phyloP scores from a whole-genome alignment of 2,888 invertebrate genomes.

The Epirrhoe tristata region DNA sequence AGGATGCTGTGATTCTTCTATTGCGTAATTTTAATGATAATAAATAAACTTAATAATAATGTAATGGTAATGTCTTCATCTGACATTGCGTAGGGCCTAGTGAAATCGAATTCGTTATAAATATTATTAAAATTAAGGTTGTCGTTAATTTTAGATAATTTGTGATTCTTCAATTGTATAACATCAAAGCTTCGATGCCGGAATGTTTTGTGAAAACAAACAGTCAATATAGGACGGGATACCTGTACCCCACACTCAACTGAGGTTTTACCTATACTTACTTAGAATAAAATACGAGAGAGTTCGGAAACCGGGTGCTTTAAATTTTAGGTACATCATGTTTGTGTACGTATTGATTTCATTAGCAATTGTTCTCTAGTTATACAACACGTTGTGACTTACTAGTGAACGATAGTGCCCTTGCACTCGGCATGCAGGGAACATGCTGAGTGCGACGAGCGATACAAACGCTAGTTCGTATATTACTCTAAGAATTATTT shows the following conservation, averaged over 20 bases:
- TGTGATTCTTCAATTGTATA: slow-evolving; percentile 78
- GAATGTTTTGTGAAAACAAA: slow-evolving; percentile 65
- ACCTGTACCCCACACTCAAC: slow-evolving; percentile 70
- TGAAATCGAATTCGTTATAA: slow-evolving; percentile 82
- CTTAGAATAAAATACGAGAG: slow-evolving; percentile 81
- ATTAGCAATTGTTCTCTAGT: slow-evolving; percentile 77
- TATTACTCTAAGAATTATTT: slow-evolving; percentile 41
- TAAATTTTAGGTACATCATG: slow-evolving; percentile 81
- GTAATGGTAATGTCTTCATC: slow-evolving; percentile 76
- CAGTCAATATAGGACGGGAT: slow-evolving; percentile 81
- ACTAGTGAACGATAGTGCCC: slow-evolving; percentile 46
- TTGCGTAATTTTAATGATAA: slow-evolving; percentile 81
- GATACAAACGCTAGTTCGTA: slow-evolving; percentile 38
- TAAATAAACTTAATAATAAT: slow-evolving; percentile 66
- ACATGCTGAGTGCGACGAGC: slow-evolving; percentile 30
- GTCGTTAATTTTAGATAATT: slow-evolving; percentile 77
- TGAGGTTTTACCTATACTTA: slow-evolving; percentile 76
- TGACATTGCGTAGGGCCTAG: slow-evolving; percentile 82
- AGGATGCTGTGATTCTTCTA: slow-evolving; percentile 85
- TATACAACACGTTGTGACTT: slow-evolving; percentile 61
- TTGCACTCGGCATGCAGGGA: slow-evolving; percentile 33
- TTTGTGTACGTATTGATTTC: slow-evolving; percentile 76
- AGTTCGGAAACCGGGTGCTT: slow-evolving; percentile 85
- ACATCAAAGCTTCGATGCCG: slow-evolving; percentile 73
- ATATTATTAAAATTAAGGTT: slow-evolving; percentile 73